phyloP scores from a whole-genome alignment of 2,797 vertebrate species.

The Channa striata region DNA sequence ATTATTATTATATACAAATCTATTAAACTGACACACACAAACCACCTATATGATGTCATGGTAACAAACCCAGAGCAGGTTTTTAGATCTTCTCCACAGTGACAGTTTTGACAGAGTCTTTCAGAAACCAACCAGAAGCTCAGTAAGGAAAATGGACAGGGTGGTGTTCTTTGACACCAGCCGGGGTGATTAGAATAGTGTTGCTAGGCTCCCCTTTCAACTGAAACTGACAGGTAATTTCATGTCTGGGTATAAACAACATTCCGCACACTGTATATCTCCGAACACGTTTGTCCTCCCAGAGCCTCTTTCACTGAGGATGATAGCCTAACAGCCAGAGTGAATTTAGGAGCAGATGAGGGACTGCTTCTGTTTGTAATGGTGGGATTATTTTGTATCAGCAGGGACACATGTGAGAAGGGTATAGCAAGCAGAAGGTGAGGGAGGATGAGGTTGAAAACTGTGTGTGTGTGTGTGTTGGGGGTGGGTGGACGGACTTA shows the following conservation, averaged over 20 bases:
- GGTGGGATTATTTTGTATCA: conserved; percentile 45
- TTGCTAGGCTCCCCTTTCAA: conserved; percentile 58
- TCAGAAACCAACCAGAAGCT: conserved; percentile 42
- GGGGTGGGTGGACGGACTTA: conserved; percentile 16
- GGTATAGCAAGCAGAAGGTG: not conserved
- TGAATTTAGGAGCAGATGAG: conserved; percentile 57
- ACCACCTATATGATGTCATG: conserved; percentile 1
- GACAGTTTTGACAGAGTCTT: conserved; percentile 46
- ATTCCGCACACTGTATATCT: conserved; percentile 53
- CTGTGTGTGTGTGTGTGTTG: too few relatives aligned
- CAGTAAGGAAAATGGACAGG: conserved; percentile 28
- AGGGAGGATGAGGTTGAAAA: conserved; percentile 21
- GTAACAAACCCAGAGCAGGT: conserved; percentile 35
- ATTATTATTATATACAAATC: conserved; percentile 17
- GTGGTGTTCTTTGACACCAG: conserved; percentile 61
- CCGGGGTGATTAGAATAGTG: conserved; percentile 70
- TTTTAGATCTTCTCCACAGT: conserved; percentile 26
- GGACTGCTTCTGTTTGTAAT: conserved; percentile 53
- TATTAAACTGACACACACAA: conserved; percentile 11
- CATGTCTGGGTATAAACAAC: conserved; percentile 63
- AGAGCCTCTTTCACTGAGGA: conserved; percentile 53
- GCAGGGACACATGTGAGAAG: conserved; percentile 26
- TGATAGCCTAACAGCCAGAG: conserved; percentile 54
- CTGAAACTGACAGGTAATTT: conserved; percentile 74
- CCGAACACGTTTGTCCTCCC: conserved; percentile 59